Evolutionary conservation across 2,113 vertebrate genomes (phyloP).

Genomic region (Lonchura striata): DNA sequence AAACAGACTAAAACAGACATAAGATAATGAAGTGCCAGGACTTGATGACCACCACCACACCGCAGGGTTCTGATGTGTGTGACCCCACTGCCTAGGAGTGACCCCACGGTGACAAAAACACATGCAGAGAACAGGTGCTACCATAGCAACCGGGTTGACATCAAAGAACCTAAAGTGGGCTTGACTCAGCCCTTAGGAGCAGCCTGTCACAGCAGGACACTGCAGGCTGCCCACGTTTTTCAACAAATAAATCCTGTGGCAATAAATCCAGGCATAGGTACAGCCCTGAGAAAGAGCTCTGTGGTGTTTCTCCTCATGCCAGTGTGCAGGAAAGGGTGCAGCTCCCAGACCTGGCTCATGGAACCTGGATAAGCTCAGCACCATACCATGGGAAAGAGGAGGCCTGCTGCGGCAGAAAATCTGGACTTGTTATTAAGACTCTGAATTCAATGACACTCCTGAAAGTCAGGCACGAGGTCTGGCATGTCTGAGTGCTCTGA

Average conservation of each 20-base stretch:
- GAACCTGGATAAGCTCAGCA: accelerated
- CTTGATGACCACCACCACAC: neutral
- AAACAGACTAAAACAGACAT: neutral
- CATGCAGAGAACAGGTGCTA: neutral
- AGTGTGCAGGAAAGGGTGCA: neutral
- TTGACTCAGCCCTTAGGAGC: neutral
- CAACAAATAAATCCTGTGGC: neutral
- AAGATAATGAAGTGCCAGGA: neutral
- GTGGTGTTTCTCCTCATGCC: neutral
- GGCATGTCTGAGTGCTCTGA: neutral
- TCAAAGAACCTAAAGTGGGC: neutral
- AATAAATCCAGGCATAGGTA: neutral
- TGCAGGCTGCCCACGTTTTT: neutral
- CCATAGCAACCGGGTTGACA: neutral
- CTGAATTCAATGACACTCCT: accelerated
- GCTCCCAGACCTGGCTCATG: neutral
- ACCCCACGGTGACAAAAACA: neutral
- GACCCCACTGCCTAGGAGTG: neutral
- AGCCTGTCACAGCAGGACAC: neutral
- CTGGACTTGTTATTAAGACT: neutral
- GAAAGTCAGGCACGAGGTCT: neutral
- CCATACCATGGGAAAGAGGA: neutral
- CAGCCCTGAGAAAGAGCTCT: neutral
- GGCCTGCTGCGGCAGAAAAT: neutral
- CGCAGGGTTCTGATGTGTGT: neutral